Evolutionary conservation across 2,888 invertebrate species (phyloP), one percentile per base, ranked within the genome.

Genomic region (Agrilus mali): DNA sequence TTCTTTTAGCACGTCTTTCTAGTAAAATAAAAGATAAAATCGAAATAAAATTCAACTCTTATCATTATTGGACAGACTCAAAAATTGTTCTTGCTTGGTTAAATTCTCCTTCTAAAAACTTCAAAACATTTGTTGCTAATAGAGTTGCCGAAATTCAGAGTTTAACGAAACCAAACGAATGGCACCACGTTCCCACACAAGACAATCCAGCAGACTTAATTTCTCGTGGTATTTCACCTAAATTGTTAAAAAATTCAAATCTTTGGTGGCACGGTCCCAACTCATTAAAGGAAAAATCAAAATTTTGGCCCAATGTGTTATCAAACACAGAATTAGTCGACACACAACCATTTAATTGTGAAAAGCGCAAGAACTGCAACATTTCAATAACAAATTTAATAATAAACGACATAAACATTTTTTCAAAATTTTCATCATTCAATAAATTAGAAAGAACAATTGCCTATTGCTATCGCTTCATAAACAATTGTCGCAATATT

Each of bases 1-100:
- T 47, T 16, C 36, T 54, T 15, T 36, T 51, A 20, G 47, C 49
- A 15, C 39, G 41, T 33, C 41, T 54, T 37, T 31, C 47, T 4
- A 41, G 45, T 15, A 38, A 32, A 22, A 33, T 47, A 48, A 40
- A 22, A 40, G n/a, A 7, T 37, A 48, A 15, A 34, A 37, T 20
- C 1, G 41, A 31, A 33, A 31, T 5, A 17, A 2, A 17, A 4
- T 17, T 17, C 17, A 17, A 2, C 2, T 17, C 17, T 4, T 17
- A 17, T 17, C 38, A 34, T 40, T 46, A 34, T 31, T 54, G 51
- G 50, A 49, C 51, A 1, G 50, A 53, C 36, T 51, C 49, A 2
- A 44, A 20, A 33, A 53, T 54, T 32, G 47, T 47, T 16, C 10
- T 43, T 14, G 32, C 33, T n/a, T 39, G 43, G 37, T 3, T 42